Conservation (phyloP, 2,797 vertebrate genomes). For the Artibeus lituratus region DNA sequence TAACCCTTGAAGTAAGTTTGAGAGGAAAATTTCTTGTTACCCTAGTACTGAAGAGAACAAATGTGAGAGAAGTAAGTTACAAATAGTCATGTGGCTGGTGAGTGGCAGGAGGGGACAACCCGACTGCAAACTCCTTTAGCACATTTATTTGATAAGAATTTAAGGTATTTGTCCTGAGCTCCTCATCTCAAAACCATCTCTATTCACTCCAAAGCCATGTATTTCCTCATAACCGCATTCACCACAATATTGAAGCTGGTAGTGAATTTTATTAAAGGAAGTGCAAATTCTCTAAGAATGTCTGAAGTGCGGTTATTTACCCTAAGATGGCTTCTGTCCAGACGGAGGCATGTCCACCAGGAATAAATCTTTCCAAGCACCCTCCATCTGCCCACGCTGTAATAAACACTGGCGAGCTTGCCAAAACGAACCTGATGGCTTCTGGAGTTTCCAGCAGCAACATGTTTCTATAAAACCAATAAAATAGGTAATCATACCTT, state of each 20-base stretch:
- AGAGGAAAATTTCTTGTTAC: background rate
- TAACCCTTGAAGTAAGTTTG: background rate
- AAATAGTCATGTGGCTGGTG: background rate
- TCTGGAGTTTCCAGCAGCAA: slow-evolving; percentile 9
- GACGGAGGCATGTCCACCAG: background rate
- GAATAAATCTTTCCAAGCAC: background rate
- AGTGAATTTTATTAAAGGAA: background rate
- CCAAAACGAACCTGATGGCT: background rate
- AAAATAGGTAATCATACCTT: background rate
- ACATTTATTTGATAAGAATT: background rate
- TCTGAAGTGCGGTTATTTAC: background rate
- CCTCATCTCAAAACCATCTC: background rate
- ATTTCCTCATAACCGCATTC: background rate
- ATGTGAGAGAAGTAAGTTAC: background rate
- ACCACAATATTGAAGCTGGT: background rate
- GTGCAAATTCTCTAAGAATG: background rate
- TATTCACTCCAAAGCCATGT: background rate
- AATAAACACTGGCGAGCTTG: background rate
- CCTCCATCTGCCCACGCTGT: background rate
- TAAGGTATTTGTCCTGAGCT: background rate
- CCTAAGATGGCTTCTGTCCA: background rate
- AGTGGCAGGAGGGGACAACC: background rate
- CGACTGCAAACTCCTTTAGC: background rate
- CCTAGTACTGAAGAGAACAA: background rate
- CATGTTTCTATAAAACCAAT: slow-evolving; percentile 18